A percentile compares a stretch with the other conserved stretches of the same genome.
These are phyloP conservation scores for Rhagologus leucostigma DNA, from an alignment of 2,113 vertebrate species.

Conservation along the genomic window DNA sequence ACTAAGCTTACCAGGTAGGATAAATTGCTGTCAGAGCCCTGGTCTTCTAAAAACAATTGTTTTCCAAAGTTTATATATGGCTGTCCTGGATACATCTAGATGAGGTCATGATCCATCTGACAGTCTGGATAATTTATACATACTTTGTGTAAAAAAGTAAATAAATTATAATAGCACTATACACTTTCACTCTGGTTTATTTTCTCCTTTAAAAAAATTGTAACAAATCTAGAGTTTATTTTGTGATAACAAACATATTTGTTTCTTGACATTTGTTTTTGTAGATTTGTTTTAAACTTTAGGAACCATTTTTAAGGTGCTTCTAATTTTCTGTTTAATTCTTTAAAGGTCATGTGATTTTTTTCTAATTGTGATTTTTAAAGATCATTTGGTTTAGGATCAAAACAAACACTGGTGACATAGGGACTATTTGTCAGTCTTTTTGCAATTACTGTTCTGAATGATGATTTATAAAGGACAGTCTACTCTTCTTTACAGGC, in stretches of 20 bases:
- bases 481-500: neutral
- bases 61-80: neutral
- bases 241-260: neutral
- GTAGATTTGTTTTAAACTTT: neutral
- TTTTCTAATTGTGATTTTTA: neutral
- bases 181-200: neutral
- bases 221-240: neutral
- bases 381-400: neutral
- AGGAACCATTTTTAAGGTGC: neutral
- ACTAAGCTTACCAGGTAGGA: neutral
- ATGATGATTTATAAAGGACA: neutral
- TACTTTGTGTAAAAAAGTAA: neutral
- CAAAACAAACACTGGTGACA: neutral
- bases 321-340: neutral
- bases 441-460: neutral
- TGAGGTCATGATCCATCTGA: accelerated
- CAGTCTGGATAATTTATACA: neutral
- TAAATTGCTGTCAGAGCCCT: neutral
- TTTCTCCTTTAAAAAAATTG: neutral
- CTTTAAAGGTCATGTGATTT: neutral
- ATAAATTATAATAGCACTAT: neutral
- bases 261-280: neutral
- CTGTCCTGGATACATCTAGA: neutral
- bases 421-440: neutral
- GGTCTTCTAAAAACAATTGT: neutral